These are phyloP conservation scores for Cheirogaleus medius DNA, from an alignment of 2,113 vertebrate species.

Conservation along the genomic window DNA sequence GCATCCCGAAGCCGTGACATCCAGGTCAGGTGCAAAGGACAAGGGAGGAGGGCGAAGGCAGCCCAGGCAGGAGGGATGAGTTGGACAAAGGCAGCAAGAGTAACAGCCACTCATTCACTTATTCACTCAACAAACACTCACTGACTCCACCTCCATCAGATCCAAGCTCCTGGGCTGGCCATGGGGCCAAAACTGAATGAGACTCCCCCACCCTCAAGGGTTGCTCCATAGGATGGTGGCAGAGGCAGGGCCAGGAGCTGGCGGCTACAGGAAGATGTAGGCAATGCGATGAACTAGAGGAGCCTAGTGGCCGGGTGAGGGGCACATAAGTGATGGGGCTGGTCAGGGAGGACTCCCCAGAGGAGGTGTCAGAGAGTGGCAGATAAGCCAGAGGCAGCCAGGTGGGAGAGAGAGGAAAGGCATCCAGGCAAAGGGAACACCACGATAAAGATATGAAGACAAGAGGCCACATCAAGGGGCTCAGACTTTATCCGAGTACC, in stretches of 20 bases:
- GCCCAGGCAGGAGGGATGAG: not conserved
- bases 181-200: not conserved
- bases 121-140: not conserved
- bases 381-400: not conserved
- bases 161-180: not conserved
- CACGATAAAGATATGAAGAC: fast-evolving
- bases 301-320: not conserved
- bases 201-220: not conserved
- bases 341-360: not conserved
- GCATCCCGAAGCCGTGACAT: no score
- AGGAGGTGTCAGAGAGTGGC: not conserved
- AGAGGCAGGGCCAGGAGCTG: not conserved
- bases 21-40: not conserved
- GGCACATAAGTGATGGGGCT: not conserved
- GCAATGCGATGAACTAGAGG: not conserved
- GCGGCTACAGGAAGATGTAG: not conserved
- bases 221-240: not conserved
- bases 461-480: not conserved
- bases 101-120: not conserved
- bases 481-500: not conserved
- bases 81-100: not conserved
- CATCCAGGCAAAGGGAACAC: not conserved
- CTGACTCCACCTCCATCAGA: not conserved
- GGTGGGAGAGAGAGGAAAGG: not conserved
- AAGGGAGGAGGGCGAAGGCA: not conserved